These are phyloP conservation scores for Cladopsammia gracilis DNA, from an alignment of 64 coral and sea anemone species.

Conservation along the genomic window DNA sequence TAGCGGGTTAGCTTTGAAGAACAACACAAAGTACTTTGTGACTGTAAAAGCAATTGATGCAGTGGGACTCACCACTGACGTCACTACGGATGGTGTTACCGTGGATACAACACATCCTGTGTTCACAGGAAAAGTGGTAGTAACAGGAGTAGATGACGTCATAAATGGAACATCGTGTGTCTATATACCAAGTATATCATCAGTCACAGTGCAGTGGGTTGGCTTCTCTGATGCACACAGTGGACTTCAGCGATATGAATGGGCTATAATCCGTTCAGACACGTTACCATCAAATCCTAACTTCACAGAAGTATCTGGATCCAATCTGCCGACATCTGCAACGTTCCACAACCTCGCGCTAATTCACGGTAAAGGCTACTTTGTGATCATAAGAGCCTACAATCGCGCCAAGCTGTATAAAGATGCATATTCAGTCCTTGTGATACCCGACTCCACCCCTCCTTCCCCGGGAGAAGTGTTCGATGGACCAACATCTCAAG, in stretches of 20 bases:
- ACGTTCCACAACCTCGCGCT: constrained; percentile 40
- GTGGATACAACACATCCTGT: constrained; percentile 77
- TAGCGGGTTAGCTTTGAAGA: constrained; percentile 52
- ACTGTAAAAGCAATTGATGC: constrained; percentile 63
- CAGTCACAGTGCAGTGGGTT: constrained; percentile 39
- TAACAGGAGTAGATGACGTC: constrained; percentile 30
- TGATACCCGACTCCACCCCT: constrained; percentile 77
- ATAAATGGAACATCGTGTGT: constrained; percentile 57
- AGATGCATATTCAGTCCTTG: constrained; percentile 54
- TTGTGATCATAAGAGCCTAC: constrained; percentile 57
- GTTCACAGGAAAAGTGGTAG: constrained; percentile 59
- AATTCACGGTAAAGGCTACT: constrained; percentile 59
- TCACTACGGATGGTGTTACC: constrained; percentile 75
- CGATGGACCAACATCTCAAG: constrained; percentile 39
- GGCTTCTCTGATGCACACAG: constrained; percentile 77
- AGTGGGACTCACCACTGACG: constrained; percentile 69
- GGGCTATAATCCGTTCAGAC: constrained; percentile 29
- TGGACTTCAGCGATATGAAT: constrained; percentile 59
- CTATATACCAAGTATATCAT: constrained; percentile 49
- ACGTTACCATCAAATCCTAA: not conserved
- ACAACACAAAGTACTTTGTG: constrained; percentile 66
- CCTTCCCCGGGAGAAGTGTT: constrained; percentile 62
- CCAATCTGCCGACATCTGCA: constrained; percentile 29
- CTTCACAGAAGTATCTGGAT: constrained; percentile 39
- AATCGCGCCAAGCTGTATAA: constrained; percentile 72